Evolutionary conservation across 2,113 vertebrate genomes (phyloP).

Genomic region (Lanius ludovicianus): DNA sequence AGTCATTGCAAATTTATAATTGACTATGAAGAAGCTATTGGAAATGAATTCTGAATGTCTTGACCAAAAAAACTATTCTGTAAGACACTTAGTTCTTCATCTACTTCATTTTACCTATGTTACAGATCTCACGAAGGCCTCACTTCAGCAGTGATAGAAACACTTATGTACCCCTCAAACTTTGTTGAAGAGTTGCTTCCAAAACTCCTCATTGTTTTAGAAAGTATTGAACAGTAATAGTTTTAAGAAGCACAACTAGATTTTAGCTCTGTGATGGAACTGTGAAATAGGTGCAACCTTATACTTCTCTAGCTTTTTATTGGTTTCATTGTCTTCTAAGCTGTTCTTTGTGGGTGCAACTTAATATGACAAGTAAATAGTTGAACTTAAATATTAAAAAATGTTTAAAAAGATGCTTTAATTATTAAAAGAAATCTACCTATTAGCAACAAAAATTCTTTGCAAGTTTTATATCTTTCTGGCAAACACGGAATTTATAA

Average conservation of each 20-base stretch:
- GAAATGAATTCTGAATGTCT: not conserved
- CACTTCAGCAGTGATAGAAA: not conserved
- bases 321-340: not conserved
- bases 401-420: not conserved
- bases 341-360: not conserved
- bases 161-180: not conserved
- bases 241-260: not conserved
- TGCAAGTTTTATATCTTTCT: not conserved
- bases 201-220: not conserved
- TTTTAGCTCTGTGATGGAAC: not conserved
- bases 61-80: not conserved
- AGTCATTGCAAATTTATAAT: not conserved
- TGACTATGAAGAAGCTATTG: not conserved
- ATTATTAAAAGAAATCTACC: not conserved
- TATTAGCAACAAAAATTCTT: not conserved
- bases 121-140: not conserved
- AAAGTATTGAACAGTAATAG: not conserved
- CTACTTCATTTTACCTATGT: not conserved
- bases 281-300: not conserved
- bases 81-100: not conserved
- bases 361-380: not conserved
- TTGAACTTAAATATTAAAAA: not conserved
- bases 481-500: not conserved
- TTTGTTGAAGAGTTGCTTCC: not conserved
- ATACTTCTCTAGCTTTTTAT: not conserved